A percentile compares a stretch with the other conserved stretches of the same genome.
Evolutionary conservation across 2,888 invertebrate genomes (phyloP).

Genomic region (Andrena trimmerana): DNA sequence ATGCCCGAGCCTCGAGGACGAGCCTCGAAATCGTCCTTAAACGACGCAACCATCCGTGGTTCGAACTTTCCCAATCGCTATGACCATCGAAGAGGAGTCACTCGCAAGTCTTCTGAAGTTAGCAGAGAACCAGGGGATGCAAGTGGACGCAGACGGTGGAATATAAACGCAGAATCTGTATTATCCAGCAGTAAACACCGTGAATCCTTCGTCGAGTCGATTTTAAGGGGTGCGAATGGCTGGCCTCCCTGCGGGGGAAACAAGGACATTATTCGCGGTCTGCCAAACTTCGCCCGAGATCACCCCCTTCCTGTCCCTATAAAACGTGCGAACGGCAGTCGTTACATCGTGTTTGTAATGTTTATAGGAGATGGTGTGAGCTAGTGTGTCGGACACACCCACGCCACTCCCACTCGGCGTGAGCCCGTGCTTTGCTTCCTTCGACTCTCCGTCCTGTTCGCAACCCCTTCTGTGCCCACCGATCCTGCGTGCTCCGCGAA

Average conservation of each 20-base stretch:
- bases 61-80: constrained; percentile 19
- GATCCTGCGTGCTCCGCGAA: constrained; percentile 29
- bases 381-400: constrained; percentile 81
- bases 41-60: constrained; percentile 5
- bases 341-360: constrained; percentile 75
- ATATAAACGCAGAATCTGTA: not conserved
- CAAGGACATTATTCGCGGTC: constrained; percentile 55
- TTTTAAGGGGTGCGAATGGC: constrained; percentile 45
- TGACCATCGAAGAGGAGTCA: too few relatives aligned
- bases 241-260: constrained; percentile 33
- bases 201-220: constrained; percentile 34
- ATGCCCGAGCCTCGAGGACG: constrained; percentile 41
- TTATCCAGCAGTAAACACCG: not conserved
- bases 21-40: not conserved
- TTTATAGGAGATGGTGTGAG: constrained; percentile 72
- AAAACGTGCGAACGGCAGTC: constrained; percentile 74
- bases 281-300: constrained; percentile 42
- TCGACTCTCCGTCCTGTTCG: constrained; percentile 26
- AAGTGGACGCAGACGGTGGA: not conserved
- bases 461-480: constrained; percentile 51
- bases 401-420: constrained; percentile 82
- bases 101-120: not conserved
- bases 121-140: not conserved
- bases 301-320: constrained; percentile 45
- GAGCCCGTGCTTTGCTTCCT: constrained; percentile 62